Evolutionary conservation across 2,113 vertebrate genomes (phyloP).

Genomic region (Crotalus viridis): DNA sequence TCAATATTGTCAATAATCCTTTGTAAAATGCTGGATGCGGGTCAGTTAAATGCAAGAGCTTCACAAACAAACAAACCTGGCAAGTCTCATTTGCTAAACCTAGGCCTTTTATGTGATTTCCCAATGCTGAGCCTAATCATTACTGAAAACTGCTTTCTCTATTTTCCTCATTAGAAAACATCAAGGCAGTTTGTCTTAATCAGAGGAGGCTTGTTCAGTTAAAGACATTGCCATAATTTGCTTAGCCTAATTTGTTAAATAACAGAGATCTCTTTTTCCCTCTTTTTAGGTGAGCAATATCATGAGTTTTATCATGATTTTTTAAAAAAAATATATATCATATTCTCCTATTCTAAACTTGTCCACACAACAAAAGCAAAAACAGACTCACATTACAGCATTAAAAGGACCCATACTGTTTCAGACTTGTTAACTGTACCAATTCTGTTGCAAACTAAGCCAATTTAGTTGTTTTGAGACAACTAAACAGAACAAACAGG

Average conservation of each 20-base stretch:
- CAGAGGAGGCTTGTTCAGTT: background rate
- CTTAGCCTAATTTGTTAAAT: slow-evolving; percentile 2
- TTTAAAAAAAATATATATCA: too few relatives aligned
- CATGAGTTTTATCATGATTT: background rate
- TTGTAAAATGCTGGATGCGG: background rate
- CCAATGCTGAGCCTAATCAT: background rate
- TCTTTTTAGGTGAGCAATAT: background rate
- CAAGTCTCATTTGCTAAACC: background rate
- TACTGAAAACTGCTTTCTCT: background rate
- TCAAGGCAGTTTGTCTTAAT: background rate
- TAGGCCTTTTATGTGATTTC: background rate
- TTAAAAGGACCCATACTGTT: background rate
- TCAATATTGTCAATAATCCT: background rate
- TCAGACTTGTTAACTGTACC: background rate
- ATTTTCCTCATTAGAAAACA: background rate
- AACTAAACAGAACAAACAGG: background rate
- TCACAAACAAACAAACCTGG: background rate
- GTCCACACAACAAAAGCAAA: background rate
- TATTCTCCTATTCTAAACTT: background rate
- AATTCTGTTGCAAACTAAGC: background rate
- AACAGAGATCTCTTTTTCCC: background rate
- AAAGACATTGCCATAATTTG: background rate
- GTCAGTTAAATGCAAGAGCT: background rate
- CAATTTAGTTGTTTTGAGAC: background rate
- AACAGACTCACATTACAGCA: background rate